A percentile compares a stretch with the other conserved stretches of the same genome.
These are phyloP conservation scores for Chalcosyrphus nemorum DNA, from an alignment of 2,888 invertebrate species.

Conservation along the genomic window DNA sequence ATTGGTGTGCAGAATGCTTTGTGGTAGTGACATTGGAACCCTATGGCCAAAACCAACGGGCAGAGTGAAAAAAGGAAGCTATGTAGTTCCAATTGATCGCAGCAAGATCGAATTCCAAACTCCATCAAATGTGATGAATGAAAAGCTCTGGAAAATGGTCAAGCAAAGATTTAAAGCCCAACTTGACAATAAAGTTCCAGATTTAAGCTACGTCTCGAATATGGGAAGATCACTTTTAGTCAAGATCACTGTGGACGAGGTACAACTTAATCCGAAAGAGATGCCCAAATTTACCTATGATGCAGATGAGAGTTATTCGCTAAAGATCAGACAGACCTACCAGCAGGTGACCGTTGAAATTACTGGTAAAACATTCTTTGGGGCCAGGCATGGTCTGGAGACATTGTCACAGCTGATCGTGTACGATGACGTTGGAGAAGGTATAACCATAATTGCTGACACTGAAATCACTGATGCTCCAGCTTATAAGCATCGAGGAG, in stretches of 20 bases:
- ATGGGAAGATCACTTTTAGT: conserved; percentile 80
- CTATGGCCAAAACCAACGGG: conserved; percentile 80
- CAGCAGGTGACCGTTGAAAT: conserved; percentile 82
- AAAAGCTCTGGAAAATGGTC: conserved; percentile 66
- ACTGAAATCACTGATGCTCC: conserved; percentile 88
- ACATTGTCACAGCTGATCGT: conserved; percentile 79
- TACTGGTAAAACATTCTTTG: conserved; percentile 83
- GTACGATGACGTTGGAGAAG: conserved; percentile 73
- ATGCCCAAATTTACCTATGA: conserved; percentile 78
- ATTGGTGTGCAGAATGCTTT: conserved; percentile 81
- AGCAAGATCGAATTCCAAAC: conserved; percentile 76
- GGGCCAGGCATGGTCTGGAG: conserved; percentile 84
- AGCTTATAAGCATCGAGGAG: conserved; percentile 91
- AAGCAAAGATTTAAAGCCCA: conserved; percentile 78
- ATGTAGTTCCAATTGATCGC: conserved; percentile 78
- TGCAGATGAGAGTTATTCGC: conserved; percentile 83
- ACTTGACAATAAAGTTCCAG: conserved; percentile 74
- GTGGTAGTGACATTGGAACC: conserved; percentile 81
- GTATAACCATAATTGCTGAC: conserved; percentile 84
- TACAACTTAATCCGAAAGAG: conserved; percentile 10
- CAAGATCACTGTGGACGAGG: conserved; percentile 75
- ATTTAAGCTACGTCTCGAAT: conserved; percentile 54
- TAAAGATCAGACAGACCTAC: conserved; percentile 76
- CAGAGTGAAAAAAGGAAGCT: conserved; percentile 78
- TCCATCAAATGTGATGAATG: conserved; percentile 66